phyloP scores from a whole-genome alignment of 2,888 invertebrate species.

The Meiosimyza platycephala region DNA sequence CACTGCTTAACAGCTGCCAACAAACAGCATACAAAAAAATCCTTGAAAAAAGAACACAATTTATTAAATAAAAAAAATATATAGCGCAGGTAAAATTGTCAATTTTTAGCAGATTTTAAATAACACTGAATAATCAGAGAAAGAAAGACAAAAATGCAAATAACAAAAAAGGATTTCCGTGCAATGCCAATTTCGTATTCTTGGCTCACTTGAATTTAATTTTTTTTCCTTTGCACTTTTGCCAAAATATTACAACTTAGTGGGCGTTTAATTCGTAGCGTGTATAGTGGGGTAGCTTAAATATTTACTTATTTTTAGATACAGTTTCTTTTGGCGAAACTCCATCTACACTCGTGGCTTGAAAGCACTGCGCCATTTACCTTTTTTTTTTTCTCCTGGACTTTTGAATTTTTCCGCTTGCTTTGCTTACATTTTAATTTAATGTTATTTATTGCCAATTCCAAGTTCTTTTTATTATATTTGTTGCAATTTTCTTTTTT shows the following conservation, averaged over 20 bases:
- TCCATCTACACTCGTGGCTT: background rate
- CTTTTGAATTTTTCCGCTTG: background rate
- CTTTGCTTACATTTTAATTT: constrained; percentile 1
- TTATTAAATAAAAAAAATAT: background rate
- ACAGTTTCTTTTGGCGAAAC: too few relatives aligned
- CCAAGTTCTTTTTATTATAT: too few relatives aligned
- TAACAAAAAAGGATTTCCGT: background rate
- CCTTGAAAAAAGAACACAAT: constrained; percentile 13
- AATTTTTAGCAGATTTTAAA: constrained; percentile 5
- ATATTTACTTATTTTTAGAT: too few relatives aligned
- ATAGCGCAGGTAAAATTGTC: background rate
- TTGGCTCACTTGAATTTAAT: background rate
- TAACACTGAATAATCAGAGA: constrained; percentile 7
- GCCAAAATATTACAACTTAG: too few relatives aligned
- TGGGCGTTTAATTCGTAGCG: too few relatives aligned
- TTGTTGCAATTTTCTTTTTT: too few relatives aligned
- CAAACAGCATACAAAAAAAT: background rate
- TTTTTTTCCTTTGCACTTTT: too few relatives aligned
- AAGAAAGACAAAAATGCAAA: background rate
- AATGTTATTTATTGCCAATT: too few relatives aligned
- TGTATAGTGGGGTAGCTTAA: too few relatives aligned
- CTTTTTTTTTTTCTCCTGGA: background rate
- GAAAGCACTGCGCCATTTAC: constrained; percentile 20
- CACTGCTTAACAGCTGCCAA: too few relatives aligned
- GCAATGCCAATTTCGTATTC: constrained; percentile 30